Evolutionary conservation across 2,888 invertebrate genomes (phyloP), one percentile per base, ranked within the genome.

Genomic region (Pachydiplax longipennis): DNA sequence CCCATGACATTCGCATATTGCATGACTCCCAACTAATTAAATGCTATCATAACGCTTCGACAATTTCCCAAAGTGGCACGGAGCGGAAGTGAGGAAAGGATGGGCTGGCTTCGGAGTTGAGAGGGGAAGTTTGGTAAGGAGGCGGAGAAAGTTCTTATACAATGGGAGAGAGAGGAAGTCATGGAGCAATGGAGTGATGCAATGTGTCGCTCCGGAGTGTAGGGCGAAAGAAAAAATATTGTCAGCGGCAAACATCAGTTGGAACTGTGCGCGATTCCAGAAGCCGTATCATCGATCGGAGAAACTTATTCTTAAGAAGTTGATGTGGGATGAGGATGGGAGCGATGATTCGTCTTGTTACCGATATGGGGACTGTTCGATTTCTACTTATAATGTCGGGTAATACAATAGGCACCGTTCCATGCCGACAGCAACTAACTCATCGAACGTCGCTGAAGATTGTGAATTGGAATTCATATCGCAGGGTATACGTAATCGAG

Each of bases 1-100:
- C 87, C 87, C 87, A 87, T 87, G 87, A 87, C 87, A 87, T 87
- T 87, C 87, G 87, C 87, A 87, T 87, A 87, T 87, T 87, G 87
- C 87, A 87, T 87, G 87, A 87, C 87, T 61, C 87, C 87, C 87
- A 87, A 87, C 87, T 87, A 87, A 87, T 87, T 87, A 87, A 87
- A 87, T 87, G 87, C 87, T 87, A 87, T 87, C 87, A 61, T 87
- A 87, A 87, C 87, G 87, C 87, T 87, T 87, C 87, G 87, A 87
- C 87, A 87, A 87, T 87, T 87, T 87, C 87, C 87, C 87, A 87
- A 87, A 87, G 87, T 87, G 65, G 87, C 65, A 87, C 53, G 87
- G 58, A 58, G 87, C 87, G 87, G 87, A 87, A 87, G 87, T 87
- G 87, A 87, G 65, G 87, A 65, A 87, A 87, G 61, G 87, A 87